Conservation (phyloP, 1,140 invertebrate genomes). For the Ceratina australensis region DNA sequence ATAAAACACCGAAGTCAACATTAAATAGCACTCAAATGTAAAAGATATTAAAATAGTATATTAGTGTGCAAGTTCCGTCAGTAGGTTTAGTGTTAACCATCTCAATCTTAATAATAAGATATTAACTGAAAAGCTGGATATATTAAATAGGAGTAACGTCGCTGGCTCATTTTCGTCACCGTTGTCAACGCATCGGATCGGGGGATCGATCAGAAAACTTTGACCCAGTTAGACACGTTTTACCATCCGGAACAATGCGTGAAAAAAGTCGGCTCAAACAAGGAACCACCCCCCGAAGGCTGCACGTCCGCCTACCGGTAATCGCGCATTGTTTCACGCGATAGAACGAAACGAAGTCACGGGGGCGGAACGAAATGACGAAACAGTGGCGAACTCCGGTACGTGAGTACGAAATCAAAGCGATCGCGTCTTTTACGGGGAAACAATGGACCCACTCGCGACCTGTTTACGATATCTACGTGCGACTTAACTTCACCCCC, state of each 20-base stretch:
- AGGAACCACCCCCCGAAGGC: slow-evolving; percentile 5
- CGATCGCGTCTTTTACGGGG: slow-evolving; percentile 35
- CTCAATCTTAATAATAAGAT: no score
- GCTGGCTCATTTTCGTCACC: neutral
- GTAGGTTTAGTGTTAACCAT: no score
- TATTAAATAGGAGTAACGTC: no score
- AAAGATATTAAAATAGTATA: no score
- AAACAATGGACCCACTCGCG: slow-evolving; percentile 39
- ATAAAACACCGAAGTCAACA: no score
- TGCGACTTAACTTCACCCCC: slow-evolving; percentile 51
- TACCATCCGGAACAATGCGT: slow-evolving; percentile 23
- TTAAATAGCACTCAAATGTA: no score
- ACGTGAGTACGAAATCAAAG: slow-evolving; percentile 28
- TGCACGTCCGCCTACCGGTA: neutral
- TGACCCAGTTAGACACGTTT: slow-evolving; percentile 37
- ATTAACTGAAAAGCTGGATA: no score
- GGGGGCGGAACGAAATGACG: neutral
- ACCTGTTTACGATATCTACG: slow-evolving; percentile 45
- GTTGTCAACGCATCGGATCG: slow-evolving; percentile 6
- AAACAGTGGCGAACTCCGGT: slow-evolving; percentile 15
- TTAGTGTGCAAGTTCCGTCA: no score
- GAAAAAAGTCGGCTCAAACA: slow-evolving; percentile 36
- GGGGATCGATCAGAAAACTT: slow-evolving; percentile 54
- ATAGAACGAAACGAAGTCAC: slow-evolving; percentile 2
- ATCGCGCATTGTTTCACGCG: slow-evolving; percentile 14